These are phyloP conservation scores for Caenorhabditis sp. DNA, from an alignment of 2,888 invertebrate species.

Conservation along the genomic window DNA sequence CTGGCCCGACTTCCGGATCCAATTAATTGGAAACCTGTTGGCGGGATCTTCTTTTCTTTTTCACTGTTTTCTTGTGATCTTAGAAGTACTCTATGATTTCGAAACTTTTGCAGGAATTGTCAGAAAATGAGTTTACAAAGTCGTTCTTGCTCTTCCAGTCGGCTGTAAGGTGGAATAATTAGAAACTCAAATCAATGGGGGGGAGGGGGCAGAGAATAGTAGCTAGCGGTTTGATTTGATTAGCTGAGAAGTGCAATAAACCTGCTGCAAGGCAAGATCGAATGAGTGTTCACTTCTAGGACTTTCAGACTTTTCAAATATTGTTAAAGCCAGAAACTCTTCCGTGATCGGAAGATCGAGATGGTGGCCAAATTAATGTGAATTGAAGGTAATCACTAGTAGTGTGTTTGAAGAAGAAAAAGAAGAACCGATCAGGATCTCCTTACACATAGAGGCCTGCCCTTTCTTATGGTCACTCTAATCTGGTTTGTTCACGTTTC, in stretches of 20 bases:
- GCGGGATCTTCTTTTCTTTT: background rate
- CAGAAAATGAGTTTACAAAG: too few species aligned
- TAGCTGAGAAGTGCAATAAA: conserved; percentile 52
- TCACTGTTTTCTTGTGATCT: background rate
- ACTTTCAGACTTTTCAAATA: too few species aligned
- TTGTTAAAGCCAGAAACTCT: too few species aligned
- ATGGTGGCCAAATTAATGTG: conserved; percentile 29
- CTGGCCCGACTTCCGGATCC: conserved; percentile 47
- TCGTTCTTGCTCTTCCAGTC: too few species aligned
- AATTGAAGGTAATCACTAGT: conserved; percentile 26
- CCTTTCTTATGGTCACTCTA: background rate
- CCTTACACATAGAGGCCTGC: background rate
- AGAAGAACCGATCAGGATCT: conserved; percentile 31
- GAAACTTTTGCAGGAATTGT: too few species aligned
- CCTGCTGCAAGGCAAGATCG: conserved; percentile 38
- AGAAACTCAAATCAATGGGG: too few species aligned
- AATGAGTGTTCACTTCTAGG: conserved; percentile 26
- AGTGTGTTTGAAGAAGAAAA: conserved; percentile 4
- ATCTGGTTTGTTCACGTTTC: background rate
- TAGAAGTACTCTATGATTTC: too few species aligned
- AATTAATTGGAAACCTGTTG: conserved; percentile 55
- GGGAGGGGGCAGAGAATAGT: too few species aligned
- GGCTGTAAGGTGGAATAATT: too few species aligned
- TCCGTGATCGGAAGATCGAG: conserved; percentile 31
- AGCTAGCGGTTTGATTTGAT: conserved; percentile 39